Base-by-base conservation (phyloP, 2,113 vertebrate genomes). In the Pterocles burchelli region DNA sequence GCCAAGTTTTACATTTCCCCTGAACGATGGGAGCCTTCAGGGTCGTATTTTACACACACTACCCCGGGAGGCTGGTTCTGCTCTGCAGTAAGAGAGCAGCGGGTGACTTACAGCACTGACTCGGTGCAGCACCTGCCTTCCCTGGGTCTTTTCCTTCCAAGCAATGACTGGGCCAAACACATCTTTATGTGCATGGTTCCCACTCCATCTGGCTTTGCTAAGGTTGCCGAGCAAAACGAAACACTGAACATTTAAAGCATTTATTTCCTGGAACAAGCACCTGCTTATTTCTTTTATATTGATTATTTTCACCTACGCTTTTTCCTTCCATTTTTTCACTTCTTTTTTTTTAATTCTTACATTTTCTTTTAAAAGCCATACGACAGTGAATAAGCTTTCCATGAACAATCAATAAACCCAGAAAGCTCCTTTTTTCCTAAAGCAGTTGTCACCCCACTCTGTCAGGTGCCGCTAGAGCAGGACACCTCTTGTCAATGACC, bases 21-120 rank as follows among this genome's bases (percentile, higher is more conserved):
- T 94, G 95, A 94, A 93, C 20, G 83, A 94, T 86, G 85, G 75
- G 67, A 92, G 52, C 55, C 82, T 62, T 90, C 78, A 29, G 86
- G 49, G n/a, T 26, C 38, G 8, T 93, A 92, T 73, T 93, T 90
- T 57, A 93, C 73, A 66, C 85, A 52, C 43, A 19, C 31, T 45
- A 3, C 31, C 19, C 5, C 19, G 34, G 62, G 65, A 94, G 76
- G 31, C 1, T 7, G 84, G 49, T 81, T 57, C 89, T 82, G 57
- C 66, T 78, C 45, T 8, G 15, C 7, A 1, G 29, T 33, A 84
- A 13, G 66, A 61, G 59, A 38, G 14, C 55, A 71, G 52, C 0
- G 0, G 68, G 65, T 72, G 73, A 95, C 87, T 91, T 72, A 72
- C 38, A 88, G 18, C 71, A 81, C 18, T 0, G 0, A 45, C 38